Evolutionary conservation across 2,113 vertebrate species (phyloP).

Genomic region (Pygoscelis antarcticus): DNA sequence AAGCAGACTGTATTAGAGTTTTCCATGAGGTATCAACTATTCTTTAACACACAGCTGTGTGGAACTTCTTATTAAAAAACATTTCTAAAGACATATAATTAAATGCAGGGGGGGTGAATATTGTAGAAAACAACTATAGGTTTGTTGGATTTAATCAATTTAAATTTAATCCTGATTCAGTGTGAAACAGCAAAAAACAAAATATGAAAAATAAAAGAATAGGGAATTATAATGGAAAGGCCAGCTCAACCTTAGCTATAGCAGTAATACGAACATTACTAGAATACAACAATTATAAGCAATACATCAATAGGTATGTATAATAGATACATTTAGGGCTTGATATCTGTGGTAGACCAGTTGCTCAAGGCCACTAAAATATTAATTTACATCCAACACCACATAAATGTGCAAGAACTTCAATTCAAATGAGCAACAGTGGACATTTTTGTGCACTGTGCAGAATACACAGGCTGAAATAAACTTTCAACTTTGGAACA

Average conservation of each 20-base stretch:
- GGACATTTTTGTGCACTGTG: neutral
- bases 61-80: neutral
- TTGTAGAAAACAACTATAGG: neutral
- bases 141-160: constrained; percentile 14
- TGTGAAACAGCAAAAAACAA: constrained; percentile 51
- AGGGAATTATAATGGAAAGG: constrained; percentile 35
- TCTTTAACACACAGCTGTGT: constrained; percentile 5
- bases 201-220: constrained; percentile 54
- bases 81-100: neutral
- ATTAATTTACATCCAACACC: constrained; percentile 14
- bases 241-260: neutral
- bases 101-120: neutral
- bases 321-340: constrained; percentile 41
- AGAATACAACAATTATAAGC: constrained; percentile 31
- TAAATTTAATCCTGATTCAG: constrained; percentile 49
- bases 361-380: constrained; percentile 70
- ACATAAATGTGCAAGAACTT: constrained; percentile 25
- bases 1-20: constrained; percentile 52
- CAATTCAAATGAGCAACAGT: neutral
- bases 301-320: constrained; percentile 42
- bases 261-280: neutral
- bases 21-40: constrained; percentile 52
- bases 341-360: constrained; percentile 45
- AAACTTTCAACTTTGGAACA: neutral
- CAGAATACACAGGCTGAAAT: neutral